Evolutionary conservation across 2,113 vertebrate species (phyloP), one percentile per base, ranked within the genome.

Genomic region (Corythornis madagascariensis): DNA sequence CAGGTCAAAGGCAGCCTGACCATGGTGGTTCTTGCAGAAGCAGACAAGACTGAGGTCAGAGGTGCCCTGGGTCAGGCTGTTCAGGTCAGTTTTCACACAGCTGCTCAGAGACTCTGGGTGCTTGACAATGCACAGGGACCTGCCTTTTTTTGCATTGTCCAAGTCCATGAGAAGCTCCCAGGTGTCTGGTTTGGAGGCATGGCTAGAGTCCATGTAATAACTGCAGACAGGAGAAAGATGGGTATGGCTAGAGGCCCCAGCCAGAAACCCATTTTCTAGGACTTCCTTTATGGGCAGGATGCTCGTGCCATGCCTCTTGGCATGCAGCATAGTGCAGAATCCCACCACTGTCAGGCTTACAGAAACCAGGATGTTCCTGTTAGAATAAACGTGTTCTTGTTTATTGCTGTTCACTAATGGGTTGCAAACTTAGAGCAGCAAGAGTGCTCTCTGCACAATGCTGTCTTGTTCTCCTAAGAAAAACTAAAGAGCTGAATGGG

Each of bases 221-320:
- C 28, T 88, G 42, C 3, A 0, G 33, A 85, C 50, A 25, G 92
- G 82, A 83, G 84, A 94, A 24, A 75, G 86, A 20, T 14, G 21
- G 26, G 12, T n/a, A 0, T 71, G 40, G 50, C 80, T 80, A n/a
- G 89, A 90, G n/a, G 57, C 42, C 8, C 28, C 17, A 0, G 84
- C 86, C 72, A 97, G 82, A 77, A 97, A 97, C 1, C 73, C 96
- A 1, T 84, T 95, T 52, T 97, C 95, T 22, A 97, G 83, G 42
- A 95, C 45, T 48, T 97, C 96, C 42, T 88, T 96, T 61, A 90
- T 31, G 9, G 90, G 90, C 43, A 87, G 24, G 40, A 65, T 82
- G 69, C 78, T 95, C 45, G 63, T 31, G 13, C 35, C 7, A 1
- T 66, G 95, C 40, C 28, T 87, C 64, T 64, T 61, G 18, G 86